Evolutionary conservation across 2,113 vertebrate species (phyloP).

Genomic region (Silurus asotus): DNA sequence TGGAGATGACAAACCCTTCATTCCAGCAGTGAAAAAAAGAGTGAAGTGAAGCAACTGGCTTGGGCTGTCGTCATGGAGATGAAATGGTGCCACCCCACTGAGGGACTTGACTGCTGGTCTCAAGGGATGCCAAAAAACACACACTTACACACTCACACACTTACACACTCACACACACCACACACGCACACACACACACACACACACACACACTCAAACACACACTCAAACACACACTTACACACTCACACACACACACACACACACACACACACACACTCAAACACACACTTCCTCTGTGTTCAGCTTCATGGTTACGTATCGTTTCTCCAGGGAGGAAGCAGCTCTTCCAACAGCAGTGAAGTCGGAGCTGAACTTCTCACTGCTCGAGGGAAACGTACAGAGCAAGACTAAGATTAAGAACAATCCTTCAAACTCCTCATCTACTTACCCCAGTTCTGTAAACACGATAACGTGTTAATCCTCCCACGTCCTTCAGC

Average conservation of each 20-base stretch:
- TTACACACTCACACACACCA: neutral
- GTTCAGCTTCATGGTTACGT: neutral
- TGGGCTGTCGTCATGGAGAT: neutral
- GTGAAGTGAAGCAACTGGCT: neutral
- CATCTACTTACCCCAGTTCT: neutral
- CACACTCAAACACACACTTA: neutral
- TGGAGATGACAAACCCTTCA: conserved; percentile 20
- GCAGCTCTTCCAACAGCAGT: neutral
- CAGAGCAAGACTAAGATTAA: neutral
- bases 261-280: neutral
- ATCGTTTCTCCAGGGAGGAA: neutral
- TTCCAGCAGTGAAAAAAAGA: neutral
- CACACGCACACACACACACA: neutral
- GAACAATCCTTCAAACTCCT: neutral
- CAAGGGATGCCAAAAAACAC: neutral
- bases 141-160: neutral
- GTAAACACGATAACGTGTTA: neutral
- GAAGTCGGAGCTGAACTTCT: neutral
- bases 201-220: neutral
- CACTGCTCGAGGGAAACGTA: neutral
- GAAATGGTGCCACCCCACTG: neutral
- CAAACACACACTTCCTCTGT: neutral
- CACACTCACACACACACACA: too few relatives aligned
- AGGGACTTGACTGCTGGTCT: conserved; percentile 13
- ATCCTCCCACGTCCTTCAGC: neutral